phyloP scores from a whole-genome alignment of 2,113 vertebrate species.

The Syngnathus scovelli region DNA sequence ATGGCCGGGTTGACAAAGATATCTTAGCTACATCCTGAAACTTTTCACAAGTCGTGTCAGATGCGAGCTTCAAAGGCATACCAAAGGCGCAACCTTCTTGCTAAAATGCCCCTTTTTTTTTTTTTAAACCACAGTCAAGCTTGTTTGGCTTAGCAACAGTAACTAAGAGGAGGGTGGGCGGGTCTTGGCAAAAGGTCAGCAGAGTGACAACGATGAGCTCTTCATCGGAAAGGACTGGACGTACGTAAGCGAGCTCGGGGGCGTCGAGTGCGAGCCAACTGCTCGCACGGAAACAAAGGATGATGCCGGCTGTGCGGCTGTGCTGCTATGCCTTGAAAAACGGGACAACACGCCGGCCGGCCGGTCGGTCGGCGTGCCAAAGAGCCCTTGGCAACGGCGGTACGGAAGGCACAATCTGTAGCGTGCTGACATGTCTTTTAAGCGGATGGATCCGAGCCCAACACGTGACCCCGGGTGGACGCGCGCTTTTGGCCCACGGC shows the following conservation, averaged over 20 bases:
- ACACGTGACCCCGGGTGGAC: constrained; percentile 24
- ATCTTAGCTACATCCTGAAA: too few species aligned
- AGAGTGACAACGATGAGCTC: constrained; percentile 5
- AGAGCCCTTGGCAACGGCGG: constrained; percentile 46
- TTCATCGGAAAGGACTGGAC: neutral
- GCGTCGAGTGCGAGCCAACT: constrained; percentile 58
- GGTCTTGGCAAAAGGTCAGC: constrained; percentile 8
- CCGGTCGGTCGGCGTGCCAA: constrained; percentile 36
- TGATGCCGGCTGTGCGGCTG: constrained; percentile 36
- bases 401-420: constrained; percentile 43
- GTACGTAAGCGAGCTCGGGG: neutral
- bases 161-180: neutral
- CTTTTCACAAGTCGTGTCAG: too few species aligned
- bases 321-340: constrained; percentile 51
- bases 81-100: too few species aligned
- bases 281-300: constrained; percentile 63
- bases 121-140: neutral
- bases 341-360: constrained; percentile 39
- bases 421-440: constrained; percentile 55
- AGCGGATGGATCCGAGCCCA: constrained; percentile 22
- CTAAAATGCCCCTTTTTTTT: too few species aligned
- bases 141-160: neutral
- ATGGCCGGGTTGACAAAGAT: too few species aligned
- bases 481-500: neutral
- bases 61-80: too few species aligned